A percentile compares a stretch with the other conserved stretches of the same genome.
phyloP scores from a whole-genome alignment of 64 coral and sea anemone species.

The Trachythela sp. region DNA sequence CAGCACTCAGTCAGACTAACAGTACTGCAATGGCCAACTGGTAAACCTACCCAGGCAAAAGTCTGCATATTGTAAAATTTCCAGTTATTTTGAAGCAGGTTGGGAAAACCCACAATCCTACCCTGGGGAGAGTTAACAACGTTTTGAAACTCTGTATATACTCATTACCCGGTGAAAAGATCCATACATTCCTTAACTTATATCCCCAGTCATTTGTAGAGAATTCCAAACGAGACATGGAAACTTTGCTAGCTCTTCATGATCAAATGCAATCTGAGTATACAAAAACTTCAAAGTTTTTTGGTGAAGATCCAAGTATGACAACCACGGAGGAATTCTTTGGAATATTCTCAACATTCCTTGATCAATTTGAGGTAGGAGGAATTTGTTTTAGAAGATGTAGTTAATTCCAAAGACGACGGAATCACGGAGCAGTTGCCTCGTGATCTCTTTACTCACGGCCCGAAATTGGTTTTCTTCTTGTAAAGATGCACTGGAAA shows the following conservation, averaged over 20 bases:
- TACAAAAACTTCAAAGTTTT: not conserved
- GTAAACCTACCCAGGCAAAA: too few species aligned
- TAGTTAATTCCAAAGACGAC: not conserved
- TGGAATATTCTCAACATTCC: slow-evolving; percentile 13
- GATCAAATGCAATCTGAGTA: not conserved
- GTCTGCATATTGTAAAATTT: too few species aligned
- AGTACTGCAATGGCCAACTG: too few species aligned
- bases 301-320: slow-evolving; percentile 5
- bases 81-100: too few species aligned
- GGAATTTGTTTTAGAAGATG: not conserved
- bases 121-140: too few species aligned
- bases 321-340: slow-evolving; percentile 18
- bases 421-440: not conserved
- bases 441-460: too few species aligned
- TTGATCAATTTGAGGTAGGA: slow-evolving; percentile 22
- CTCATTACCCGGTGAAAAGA: too few species aligned
- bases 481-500: too few species aligned
- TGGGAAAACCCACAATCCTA: too few species aligned
- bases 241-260: not conserved
- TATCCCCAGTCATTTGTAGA: slow-evolving; percentile 2
- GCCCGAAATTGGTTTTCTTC: too few species aligned
- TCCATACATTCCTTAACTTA: not conserved
- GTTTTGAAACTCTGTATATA: too few species aligned
- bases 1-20: too few species aligned
- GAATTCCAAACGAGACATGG: not conserved